A percentile compares a stretch with the other conserved stretches of the same genome.
Evolutionary conservation across 1,140 invertebrate genomes (phyloP).

Genomic region (Lucilia sericata): DNA sequence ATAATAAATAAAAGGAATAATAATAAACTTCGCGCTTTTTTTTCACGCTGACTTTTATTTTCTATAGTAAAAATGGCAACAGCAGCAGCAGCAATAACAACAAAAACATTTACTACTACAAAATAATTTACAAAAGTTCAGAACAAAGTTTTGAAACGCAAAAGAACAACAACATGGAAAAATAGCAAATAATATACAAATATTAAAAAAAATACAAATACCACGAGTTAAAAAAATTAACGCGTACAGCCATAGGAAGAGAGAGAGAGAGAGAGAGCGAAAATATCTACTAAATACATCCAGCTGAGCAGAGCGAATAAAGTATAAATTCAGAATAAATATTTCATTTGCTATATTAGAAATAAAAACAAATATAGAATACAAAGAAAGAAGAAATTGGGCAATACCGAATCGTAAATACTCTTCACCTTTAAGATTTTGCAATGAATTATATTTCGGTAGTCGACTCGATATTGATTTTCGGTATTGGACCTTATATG

Average conservation of each 20-base stretch:
- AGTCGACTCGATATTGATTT: too few relatives aligned
- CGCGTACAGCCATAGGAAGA: not conserved
- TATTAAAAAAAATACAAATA: not conserved
- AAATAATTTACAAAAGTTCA: not conserved
- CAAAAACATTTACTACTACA: not conserved
- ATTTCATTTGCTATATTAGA: too few relatives aligned
- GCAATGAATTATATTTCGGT: too few relatives aligned
- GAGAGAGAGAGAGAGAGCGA: not conserved
- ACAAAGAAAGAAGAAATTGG: too few relatives aligned
- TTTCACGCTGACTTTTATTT: not conserved
- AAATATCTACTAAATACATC: not conserved
- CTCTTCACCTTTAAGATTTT: too few relatives aligned
- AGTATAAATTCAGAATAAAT: too few relatives aligned
- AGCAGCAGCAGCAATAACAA: conserved; percentile 18
- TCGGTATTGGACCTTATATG: too few relatives aligned
- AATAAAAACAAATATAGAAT: too few relatives aligned
- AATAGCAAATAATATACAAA: too few relatives aligned
- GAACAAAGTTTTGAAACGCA: not conserved
- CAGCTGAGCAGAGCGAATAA: too few relatives aligned
- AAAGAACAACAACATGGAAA: too few relatives aligned
- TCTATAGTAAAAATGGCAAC: not conserved
- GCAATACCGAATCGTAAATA: not conserved
- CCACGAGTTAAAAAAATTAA: conserved; percentile 9
- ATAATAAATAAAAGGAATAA: not conserved
- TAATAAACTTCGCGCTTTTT: conserved; percentile 12